These are phyloP conservation scores for Phaonia tiefii DNA, from an alignment of 2,888 invertebrate genomes.

Conservation along the genomic window DNA sequence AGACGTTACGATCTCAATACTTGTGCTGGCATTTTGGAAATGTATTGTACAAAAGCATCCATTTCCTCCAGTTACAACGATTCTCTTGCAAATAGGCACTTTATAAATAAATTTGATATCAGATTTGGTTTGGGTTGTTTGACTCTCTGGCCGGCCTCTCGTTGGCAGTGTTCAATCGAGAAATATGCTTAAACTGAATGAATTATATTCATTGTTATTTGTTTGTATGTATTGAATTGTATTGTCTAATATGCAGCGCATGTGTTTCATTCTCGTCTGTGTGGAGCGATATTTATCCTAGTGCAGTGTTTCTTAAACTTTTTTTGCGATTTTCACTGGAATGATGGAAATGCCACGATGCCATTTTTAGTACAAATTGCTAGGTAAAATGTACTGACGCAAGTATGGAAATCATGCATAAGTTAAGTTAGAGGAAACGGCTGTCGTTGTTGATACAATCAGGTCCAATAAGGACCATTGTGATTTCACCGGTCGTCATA, in stretches of 20 bases:
- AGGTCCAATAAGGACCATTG: too few relatives aligned
- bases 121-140: neutral
- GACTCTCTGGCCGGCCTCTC: slow-evolving; percentile 6
- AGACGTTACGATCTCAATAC: slow-evolving; percentile 10
- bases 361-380: too few relatives aligned
- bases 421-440: too few relatives aligned
- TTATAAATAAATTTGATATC: slow-evolving; percentile 47
- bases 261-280: neutral
- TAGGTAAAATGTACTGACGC: too few relatives aligned
- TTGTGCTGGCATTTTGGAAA: neutral
- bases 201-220: slow-evolving; percentile 40
- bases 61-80: slow-evolving; percentile 7
- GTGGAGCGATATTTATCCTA: neutral
- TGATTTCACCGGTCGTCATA: too few relatives aligned
- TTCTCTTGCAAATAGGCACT: slow-evolving; percentile 40
- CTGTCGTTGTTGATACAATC: too few relatives aligned
- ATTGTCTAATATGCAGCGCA: slow-evolving; percentile 26
- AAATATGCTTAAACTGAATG: slow-evolving; percentile 36
- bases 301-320: neutral
- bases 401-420: too few relatives aligned
- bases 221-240: neutral
- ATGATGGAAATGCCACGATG: too few relatives aligned
- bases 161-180: slow-evolving; percentile 11
- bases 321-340: too few relatives aligned
- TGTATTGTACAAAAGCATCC: neutral